Evolutionary conservation across 2,113 vertebrate genomes (phyloP), one percentile per base, ranked within the genome.

Genomic region (Eurystomus gularis): DNA sequence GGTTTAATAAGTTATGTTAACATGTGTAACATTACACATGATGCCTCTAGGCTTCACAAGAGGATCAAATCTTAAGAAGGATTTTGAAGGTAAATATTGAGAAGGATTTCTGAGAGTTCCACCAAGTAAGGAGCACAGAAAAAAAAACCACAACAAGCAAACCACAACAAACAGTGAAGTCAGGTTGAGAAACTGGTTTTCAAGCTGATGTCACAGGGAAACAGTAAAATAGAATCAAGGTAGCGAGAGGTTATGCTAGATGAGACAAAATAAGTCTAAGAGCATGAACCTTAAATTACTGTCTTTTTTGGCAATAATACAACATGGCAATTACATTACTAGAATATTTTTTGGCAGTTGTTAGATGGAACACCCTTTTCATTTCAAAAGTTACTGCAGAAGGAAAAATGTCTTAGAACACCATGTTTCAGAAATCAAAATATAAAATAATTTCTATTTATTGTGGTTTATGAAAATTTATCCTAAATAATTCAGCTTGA

Each of bases 11-110:
- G 9, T 66, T 66, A n/a, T 19, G 9, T 23, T 68, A 44, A 31
- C 5, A 12, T 1, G 3, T 40, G 13, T n/a, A 80, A 37, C 2
- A 3, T 46, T 55, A 37, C 6, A 79, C 5, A 35, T 0, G 0
- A 6, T n/a, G 8, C 39, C 10, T n/a, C 42, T 8, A 15, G 25
- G 33, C 12, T 58, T 10, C 20, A 35, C 2, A 7, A 42, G 9
- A 49, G 12, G 14, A 77, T 77, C 15, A 60, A 44, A 8, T 33
- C 17, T 35, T 80, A 23, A 80, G 42, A 25, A 77, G 6, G 8
- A 54, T 71, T 64, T 62, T 31, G 6, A 62, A 61, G 21, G 11
- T 10, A 71, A 76, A 68, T 44, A 62, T 7, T 37, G 33, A 77
- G 37, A 51, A 73, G 16, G 4, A 44, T 75, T 70, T 90, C 51